phyloP scores from a whole-genome alignment of 2,888 invertebrate genomes.

The Harmothoe impar region DNA sequence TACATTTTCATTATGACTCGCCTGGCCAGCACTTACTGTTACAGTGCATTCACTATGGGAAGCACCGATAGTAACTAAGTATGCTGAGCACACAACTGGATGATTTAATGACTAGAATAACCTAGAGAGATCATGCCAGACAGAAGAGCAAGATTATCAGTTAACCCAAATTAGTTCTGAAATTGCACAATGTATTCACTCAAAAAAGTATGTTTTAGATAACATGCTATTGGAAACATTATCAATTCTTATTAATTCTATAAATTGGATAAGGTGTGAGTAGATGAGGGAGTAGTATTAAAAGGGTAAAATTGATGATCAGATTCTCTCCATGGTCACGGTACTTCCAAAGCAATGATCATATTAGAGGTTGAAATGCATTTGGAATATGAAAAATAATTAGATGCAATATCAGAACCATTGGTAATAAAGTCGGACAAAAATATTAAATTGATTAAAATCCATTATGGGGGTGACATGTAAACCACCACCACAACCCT shows the following conservation, averaged over 20 bases:
- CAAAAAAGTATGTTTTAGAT: not conserved
- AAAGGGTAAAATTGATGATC: no score
- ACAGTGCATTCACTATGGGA: no score
- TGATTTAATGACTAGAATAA: no score
- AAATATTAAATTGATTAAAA: not conserved
- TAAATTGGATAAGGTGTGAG: no score
- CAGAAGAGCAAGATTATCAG: not conserved
- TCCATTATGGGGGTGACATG: not conserved
- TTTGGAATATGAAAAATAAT: not conserved
- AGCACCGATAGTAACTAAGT: no score
- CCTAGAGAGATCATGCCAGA: conserved; percentile 19
- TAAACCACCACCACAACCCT: conserved; percentile 29
- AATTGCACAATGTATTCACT: conserved; percentile 1
- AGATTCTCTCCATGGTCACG: not conserved
- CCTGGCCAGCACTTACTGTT: no score
- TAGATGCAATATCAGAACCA: conserved; percentile 35
- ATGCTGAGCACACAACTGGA: no score
- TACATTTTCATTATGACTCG: no score
- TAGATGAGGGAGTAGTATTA: no score
- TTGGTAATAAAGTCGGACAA: not conserved
- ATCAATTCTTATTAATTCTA: no score
- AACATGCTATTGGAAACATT: no score
- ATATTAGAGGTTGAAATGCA: not conserved
- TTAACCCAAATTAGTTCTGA: conserved; percentile 26
- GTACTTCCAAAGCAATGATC: not conserved